Evolutionary conservation across 2,113 vertebrate genomes (phyloP).

Genomic region (Cettia cetti): DNA sequence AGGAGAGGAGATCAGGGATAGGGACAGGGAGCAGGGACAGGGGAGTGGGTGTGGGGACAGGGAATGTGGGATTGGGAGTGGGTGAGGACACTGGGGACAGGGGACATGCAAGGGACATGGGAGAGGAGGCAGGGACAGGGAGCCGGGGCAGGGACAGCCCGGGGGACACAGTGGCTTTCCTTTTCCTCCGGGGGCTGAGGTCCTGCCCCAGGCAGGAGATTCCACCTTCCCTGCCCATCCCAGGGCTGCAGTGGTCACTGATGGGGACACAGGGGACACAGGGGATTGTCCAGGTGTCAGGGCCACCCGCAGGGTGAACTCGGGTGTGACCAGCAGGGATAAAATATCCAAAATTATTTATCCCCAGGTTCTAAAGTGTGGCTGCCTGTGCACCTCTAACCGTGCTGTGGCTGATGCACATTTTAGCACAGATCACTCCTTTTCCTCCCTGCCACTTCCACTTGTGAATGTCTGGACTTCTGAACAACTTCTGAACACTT

Average conservation of each 20-base stretch:
- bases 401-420: rapidly evolving
- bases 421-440: not conserved
- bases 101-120: not conserved
- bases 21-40: not conserved
- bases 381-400: not conserved
- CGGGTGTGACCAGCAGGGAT: not conserved
- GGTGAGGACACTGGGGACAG: too few relatives aligned
- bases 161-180: not conserved
- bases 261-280: not conserved
- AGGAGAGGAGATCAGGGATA: not conserved
- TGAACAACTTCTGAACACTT: rapidly evolving
- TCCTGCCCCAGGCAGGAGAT: not conserved
- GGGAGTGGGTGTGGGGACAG: too few relatives aligned
- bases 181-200: not conserved
- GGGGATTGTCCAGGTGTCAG: not conserved
- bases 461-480: too few relatives aligned
- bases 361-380: rapidly evolving
- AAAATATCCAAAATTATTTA: rapidly evolving
- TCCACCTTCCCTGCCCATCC: not conserved
- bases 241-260: not conserved
- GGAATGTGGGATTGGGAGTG: too few relatives aligned
- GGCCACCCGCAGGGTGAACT: not conserved
- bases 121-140: not conserved
- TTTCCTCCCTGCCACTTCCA: rapidly evolving
- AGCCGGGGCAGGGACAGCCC: not conserved